A percentile compares a stretch with the other conserved stretches of the same genome.
phyloP scores from a whole-genome alignment of 2,888 invertebrate genomes.

The Eupithecia tripunctaria region DNA sequence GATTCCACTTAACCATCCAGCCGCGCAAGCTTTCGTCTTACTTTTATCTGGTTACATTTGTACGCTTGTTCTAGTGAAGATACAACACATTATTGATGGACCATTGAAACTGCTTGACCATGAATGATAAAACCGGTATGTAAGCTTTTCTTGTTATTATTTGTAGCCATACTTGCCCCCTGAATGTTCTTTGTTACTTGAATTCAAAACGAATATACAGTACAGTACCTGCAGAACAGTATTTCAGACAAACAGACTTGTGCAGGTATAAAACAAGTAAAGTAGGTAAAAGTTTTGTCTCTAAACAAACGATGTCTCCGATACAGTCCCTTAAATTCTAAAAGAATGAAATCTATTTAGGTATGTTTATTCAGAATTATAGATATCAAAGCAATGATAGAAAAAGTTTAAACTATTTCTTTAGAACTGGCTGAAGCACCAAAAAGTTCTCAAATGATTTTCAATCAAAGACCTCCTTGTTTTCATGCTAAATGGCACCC shows the following conservation, averaged over 20 bases:
- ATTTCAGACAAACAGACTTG: not conserved
- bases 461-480: not conserved
- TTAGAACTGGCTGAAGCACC: not conserved
- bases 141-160: slow-evolving; percentile 33
- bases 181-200: not conserved
- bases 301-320: not conserved
- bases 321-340: not conserved
- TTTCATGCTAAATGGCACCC: no score
- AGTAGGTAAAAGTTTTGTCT: not conserved
- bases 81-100: slow-evolving; percentile 32
- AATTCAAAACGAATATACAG: not conserved
- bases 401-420: not conserved
- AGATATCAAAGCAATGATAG: not conserved
- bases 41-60: not conserved
- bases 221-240: not conserved
- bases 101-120: slow-evolving; percentile 45
- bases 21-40: not conserved
- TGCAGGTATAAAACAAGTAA: not conserved
- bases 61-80: not conserved
- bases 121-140: slow-evolving; percentile 59
- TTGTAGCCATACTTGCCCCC: not conserved
- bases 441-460: not conserved
- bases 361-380: not conserved
- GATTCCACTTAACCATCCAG: slow-evolving; percentile 21
- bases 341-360: not conserved